These are phyloP conservation scores for Cyprinodon brontotheroides DNA, from an alignment of 2,113 vertebrate species.

Conservation along the genomic window DNA sequence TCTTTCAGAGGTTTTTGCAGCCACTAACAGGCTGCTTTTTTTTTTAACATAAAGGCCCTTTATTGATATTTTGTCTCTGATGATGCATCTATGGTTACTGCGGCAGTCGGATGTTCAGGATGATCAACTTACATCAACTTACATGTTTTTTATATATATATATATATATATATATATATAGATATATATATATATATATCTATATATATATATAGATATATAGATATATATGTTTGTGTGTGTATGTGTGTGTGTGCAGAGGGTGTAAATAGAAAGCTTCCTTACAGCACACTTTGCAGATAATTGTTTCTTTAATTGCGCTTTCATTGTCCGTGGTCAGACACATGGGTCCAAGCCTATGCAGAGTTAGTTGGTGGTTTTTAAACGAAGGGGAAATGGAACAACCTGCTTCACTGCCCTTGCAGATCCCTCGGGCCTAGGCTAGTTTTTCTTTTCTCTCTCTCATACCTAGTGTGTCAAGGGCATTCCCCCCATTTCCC, in stretches of 20 bases:
- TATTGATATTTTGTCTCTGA: too few species aligned
- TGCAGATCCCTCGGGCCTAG: slow-evolving; percentile 71
- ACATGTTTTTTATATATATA: too few species aligned
- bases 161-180: too few species aligned
- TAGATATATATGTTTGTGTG: too few species aligned
- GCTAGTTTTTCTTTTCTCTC: slow-evolving; percentile 55
- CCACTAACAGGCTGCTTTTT: too few species aligned
- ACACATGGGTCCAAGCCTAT: slow-evolving; percentile 55
- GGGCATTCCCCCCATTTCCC: slow-evolving; percentile 70
- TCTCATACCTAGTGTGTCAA: slow-evolving; percentile 70
- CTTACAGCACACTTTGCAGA: slow-evolving; percentile 68
- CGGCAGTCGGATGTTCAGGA: too few species aligned
- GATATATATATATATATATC: too few species aligned
- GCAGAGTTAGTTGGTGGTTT: slow-evolving; percentile 56
- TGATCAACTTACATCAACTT: too few species aligned
- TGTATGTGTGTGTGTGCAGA: not conserved
- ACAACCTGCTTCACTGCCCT: slow-evolving; percentile 75
- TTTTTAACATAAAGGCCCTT: too few species aligned
- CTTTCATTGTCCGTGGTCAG: slow-evolving; percentile 61
- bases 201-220: not conserved
- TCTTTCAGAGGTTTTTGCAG: too few species aligned
- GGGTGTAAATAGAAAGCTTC: slow-evolving; percentile 52
- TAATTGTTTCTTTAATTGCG: slow-evolving; percentile 79
- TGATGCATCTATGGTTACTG: too few species aligned
- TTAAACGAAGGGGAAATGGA: slow-evolving; percentile 75